A percentile compares a stretch with the other conserved stretches of the same genome.
Evolutionary conservation across 2,113 vertebrate species (phyloP).

Genomic region (Donacobius atricapilla): DNA sequence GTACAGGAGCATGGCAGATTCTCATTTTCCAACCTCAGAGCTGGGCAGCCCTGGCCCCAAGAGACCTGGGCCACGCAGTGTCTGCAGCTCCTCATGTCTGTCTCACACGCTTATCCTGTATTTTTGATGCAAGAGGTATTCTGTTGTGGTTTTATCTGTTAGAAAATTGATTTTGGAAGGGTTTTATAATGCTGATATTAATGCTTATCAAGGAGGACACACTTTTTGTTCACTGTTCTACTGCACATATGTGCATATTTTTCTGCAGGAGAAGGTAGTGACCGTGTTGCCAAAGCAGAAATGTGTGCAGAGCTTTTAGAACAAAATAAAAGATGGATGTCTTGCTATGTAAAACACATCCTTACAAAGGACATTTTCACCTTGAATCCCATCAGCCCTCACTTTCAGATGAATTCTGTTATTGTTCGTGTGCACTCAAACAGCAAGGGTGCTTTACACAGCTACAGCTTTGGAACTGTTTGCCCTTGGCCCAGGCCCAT

Average conservation of each 20-base stretch:
- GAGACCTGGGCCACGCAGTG: rapidly evolving
- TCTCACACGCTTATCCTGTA: background rate
- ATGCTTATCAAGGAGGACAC: background rate
- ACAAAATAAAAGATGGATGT: background rate
- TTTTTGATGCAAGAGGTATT: background rate
- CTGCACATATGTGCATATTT: background rate
- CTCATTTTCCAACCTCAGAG: background rate
- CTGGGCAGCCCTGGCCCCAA: background rate
- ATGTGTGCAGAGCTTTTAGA: background rate
- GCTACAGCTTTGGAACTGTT: background rate
- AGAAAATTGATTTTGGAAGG: background rate
- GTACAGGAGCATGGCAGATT: background rate
- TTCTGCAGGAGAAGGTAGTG: background rate
- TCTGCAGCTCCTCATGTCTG: background rate
- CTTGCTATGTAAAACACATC: background rate
- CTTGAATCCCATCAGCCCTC: slow-evolving; percentile 45
- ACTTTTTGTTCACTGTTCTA: background rate
- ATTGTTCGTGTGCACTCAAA: slow-evolving; percentile 29
- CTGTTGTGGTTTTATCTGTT: background rate
- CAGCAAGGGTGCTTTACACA: background rate
- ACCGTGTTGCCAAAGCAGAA: background rate
- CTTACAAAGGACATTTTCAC: slow-evolving; percentile 43
- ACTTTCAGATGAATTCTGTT: background rate
- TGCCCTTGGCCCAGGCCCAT: slow-evolving; percentile 45
- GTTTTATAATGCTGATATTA: background rate